phyloP scores from a whole-genome alignment of 2,888 invertebrate genomes.

The Parnassius mnemosyne region DNA sequence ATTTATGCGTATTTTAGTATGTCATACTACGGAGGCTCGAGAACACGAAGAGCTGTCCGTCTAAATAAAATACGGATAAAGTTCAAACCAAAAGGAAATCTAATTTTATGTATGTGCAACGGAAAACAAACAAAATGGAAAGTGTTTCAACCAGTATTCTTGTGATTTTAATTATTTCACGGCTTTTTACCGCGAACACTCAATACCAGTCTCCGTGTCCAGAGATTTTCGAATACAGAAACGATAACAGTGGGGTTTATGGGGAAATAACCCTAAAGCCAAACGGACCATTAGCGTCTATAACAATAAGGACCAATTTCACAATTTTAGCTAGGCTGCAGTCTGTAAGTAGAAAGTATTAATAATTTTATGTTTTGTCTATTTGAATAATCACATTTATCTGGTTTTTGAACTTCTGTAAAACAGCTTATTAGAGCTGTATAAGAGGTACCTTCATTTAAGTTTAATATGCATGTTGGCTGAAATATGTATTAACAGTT shows the following conservation, averaged over 20 bases:
- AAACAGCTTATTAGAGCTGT: too few relatives aligned
- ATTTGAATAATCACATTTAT: too few relatives aligned
- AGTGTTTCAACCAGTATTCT: slow-evolving; percentile 38
- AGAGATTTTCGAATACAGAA: slow-evolving; percentile 52
- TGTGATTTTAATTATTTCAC: slow-evolving; percentile 39
- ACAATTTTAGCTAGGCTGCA: slow-evolving; percentile 49
- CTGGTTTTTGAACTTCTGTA: too few relatives aligned
- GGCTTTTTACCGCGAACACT: slow-evolving; percentile 37
- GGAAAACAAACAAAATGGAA: slow-evolving; percentile 33
- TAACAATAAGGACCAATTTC: slow-evolving; percentile 50
- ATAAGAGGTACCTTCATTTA: too few relatives aligned
- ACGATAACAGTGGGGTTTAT: slow-evolving; percentile 45
- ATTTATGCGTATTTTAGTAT: slow-evolving; percentile 32
- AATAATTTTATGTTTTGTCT: too few relatives aligned
- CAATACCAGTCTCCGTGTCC: slow-evolving; percentile 63
- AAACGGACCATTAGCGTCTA: slow-evolving; percentile 41
- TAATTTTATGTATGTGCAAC: not conserved
- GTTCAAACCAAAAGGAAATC: too few relatives aligned
- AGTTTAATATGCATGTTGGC: too few relatives aligned
- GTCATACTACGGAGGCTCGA: slow-evolving; percentile 38
- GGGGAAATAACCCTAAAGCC: slow-evolving; percentile 51
- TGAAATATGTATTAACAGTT: too few relatives aligned
- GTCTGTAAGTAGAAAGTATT: slow-evolving; percentile 44
- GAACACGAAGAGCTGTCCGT: slow-evolving; percentile 37
- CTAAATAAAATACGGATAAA: not conserved